Base-by-base conservation (phyloP, 2,888 invertebrate species). In the Serripes groenlandicus region DNA sequence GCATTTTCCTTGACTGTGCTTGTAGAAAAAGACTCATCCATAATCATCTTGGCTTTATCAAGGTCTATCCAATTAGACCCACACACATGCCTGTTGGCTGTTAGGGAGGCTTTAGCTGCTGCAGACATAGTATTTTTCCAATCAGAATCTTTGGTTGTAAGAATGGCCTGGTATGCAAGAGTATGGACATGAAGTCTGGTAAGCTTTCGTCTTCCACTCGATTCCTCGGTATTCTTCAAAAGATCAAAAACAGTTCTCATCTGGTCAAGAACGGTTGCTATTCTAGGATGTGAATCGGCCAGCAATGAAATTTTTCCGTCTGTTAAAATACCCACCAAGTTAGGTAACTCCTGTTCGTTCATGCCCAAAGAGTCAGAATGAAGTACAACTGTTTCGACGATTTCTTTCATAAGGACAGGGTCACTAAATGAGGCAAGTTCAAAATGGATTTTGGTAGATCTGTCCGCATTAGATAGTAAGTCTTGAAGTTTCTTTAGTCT, bases 341-440 rank as follows among this genome's bases (percentile, higher is more conserved):
- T 98, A 0, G 97, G 96, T 74, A 97, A 95, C 94, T 98, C 98
- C 94, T 98, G 97, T 92, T 98, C 98, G 92, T 98, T 98, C 97
- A 97, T 97, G 3, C 98, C 98, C 3, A 97, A 95, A 0, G 97
- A 97, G 93, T 98, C 97, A 0, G 97, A 96, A 91, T 96, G 96
- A 0, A 97, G 97, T 82, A 97, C 95, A 0, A 98, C 96, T 88
- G 96, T 95, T 4, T 96, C 95, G 0, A 96, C 96, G 0, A 98
- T 94, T 66, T 97, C 96, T 75, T 96, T 95, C 15, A 98, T 94
- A 15, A 97, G 95, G 62, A 96, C 95, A 73, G 96, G 95, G 92
- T 98, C 97, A 0, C 97, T 96, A 91, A 97, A 97, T 69, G 97
- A 97, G 4, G 97, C 98, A 97, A 98, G 97, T 94, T 98, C 98